A percentile compares a stretch with the other conserved stretches of the same genome.
phyloP scores from a whole-genome alignment of 2,888 invertebrate genomes.

The Drosophila stalkeri region DNA sequence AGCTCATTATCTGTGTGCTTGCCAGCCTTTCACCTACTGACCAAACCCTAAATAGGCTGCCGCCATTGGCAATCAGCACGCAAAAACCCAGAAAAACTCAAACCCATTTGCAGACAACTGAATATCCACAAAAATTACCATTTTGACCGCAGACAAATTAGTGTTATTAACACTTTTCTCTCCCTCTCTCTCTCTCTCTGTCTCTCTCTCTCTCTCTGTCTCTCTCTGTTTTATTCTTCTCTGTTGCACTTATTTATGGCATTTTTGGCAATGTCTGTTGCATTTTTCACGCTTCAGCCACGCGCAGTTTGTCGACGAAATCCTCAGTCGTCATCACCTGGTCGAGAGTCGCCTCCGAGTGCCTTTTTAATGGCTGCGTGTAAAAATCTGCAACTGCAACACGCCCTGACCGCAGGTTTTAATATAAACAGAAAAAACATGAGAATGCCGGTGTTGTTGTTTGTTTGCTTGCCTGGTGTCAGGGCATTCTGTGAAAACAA shows the following conservation, averaged over 20 bases:
- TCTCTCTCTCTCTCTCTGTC: not conserved
- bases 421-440: constrained; percentile 64
- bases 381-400: constrained; percentile 67
- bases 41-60: constrained; percentile 35
- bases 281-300: constrained; percentile 77
- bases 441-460: constrained; percentile 3
- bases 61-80: constrained; percentile 9
- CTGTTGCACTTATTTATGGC: constrained; percentile 57
- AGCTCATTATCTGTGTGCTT: constrained; percentile 66
- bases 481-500: constrained; percentile 72
- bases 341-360: constrained; percentile 57
- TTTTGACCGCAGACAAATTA: constrained; percentile 80
- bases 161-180: constrained; percentile 79
- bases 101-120: constrained; percentile 59
- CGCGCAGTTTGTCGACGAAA: constrained; percentile 43
- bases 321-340: constrained; percentile 56
- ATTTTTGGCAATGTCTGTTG: constrained; percentile 67
- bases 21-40: constrained; percentile 73
- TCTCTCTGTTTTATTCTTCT: constrained; percentile 8
- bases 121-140: constrained; percentile 80
- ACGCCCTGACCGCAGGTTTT: constrained; percentile 77
- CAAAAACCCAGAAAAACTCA: constrained; percentile 16
- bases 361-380: constrained; percentile 56
- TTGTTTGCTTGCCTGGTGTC: constrained; percentile 65
- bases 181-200: constrained; percentile 2